A percentile compares a stretch with the other conserved stretches of the same genome.
These are phyloP conservation scores for Diaprepes abbreviatus DNA, from an alignment of 2,888 invertebrate species.

Conservation along the genomic window DNA sequence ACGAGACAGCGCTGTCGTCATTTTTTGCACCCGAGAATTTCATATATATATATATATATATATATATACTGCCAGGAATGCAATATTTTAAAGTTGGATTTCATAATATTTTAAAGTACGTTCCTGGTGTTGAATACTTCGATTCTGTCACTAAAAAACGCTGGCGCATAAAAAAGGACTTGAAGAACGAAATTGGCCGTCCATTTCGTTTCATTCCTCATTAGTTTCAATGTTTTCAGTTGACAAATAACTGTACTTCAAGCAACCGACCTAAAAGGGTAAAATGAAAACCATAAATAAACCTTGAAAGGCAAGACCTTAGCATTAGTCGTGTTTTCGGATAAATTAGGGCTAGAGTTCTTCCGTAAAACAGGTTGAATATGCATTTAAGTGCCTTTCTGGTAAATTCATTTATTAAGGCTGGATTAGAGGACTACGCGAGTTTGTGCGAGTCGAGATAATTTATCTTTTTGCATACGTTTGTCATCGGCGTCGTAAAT, in stretches of 20 bases:
- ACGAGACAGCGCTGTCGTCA: no score
- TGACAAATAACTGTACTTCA: constrained; percentile 45
- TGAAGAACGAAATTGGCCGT: no score
- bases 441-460: neutral
- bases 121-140: no score
- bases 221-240: constrained; percentile 4
- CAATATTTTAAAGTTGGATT: no score
- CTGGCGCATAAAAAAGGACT: no score
- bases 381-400: constrained; percentile 5
- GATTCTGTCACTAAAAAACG: no score
- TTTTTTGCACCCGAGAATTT: no score
- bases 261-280: constrained; percentile 43
- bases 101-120: no score
- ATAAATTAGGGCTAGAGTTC: constrained; percentile 31
- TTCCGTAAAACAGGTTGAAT: constrained; percentile 14
- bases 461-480: neutral
- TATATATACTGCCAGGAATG: no score
- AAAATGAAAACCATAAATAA: constrained; percentile 49
- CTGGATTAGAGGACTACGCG: neutral
- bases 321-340: constrained; percentile 32
- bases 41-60: no score
- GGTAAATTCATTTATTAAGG: neutral
- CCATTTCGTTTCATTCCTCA: no score
- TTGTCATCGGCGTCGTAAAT: no score
- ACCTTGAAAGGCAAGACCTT: constrained; percentile 28